Percentiles rank a stretch among this genome's conserved stretches.
phyloP scores from a whole-genome alignment of 2,888 invertebrate species.

The Epistrophella euchroma region DNA sequence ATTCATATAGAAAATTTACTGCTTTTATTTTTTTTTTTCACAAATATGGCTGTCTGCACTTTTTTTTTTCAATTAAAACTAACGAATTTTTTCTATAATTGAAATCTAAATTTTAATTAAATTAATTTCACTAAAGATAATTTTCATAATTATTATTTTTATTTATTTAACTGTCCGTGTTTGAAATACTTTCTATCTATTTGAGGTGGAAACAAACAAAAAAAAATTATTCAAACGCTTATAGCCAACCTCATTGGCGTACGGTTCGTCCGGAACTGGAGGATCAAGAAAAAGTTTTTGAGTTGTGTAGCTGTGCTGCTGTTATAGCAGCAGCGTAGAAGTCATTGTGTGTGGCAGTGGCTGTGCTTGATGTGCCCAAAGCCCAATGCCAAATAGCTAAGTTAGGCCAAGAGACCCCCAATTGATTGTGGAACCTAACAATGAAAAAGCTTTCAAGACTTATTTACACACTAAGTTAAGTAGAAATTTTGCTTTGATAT shows the following conservation, averaged over 20 bases:
- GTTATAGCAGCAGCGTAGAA: neutral
- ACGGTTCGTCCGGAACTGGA: conserved; percentile 74
- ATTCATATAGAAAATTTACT: neutral
- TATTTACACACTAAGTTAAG: neutral
- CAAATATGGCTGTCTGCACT: conserved; percentile 70
- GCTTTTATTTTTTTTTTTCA: conserved; percentile 20
- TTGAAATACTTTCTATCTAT: conserved; percentile 62
- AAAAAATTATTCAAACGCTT: conserved; percentile 31
- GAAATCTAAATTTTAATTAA: neutral
- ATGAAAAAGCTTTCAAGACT: conserved; percentile 56
- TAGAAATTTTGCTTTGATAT: neutral
- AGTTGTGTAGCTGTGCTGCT: conserved; percentile 53
- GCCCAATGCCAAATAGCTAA: conserved; percentile 7
- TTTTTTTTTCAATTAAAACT: neutral
- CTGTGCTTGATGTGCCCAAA: neutral
- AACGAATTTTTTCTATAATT: conserved; percentile 8
- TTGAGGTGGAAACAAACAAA: conserved; percentile 64
- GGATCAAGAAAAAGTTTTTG: conserved; percentile 58
- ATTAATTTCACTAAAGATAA: conserved; percentile 1
- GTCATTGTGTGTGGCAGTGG: neutral
- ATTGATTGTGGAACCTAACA: conserved; percentile 66
- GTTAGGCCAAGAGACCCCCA: conserved; percentile 38
- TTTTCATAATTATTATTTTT: conserved; percentile 26
- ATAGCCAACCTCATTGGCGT: conserved; percentile 72
- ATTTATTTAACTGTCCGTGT: conserved; percentile 50